Percentiles rank a stretch among this genome's conserved stretches.
These are phyloP conservation scores for Habropoda laboriosa DNA, from an alignment of 1,140 invertebrate genomes.

Conservation along the genomic window DNA sequence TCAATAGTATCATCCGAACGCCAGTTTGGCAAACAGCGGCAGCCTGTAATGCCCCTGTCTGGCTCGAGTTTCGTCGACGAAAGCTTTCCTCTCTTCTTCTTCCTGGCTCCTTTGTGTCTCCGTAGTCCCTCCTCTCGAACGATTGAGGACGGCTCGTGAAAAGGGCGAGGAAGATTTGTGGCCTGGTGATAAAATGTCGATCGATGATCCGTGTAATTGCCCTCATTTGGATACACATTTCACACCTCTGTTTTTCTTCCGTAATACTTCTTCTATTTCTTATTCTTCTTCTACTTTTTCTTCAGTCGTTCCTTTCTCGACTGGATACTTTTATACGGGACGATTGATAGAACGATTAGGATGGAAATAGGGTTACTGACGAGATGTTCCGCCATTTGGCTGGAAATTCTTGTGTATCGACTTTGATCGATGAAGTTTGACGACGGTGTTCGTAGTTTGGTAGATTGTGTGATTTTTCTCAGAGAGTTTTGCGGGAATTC, in stretches of 20 bases:
- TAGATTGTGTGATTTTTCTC: background rate
- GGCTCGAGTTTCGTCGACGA: conserved; percentile 32
- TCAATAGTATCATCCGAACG: background rate
- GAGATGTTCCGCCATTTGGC: background rate
- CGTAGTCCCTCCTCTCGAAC: too few relatives aligned
- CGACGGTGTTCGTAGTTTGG: too few relatives aligned
- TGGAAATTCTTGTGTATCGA: background rate
- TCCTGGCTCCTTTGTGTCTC: background rate
- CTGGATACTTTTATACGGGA: background rate
- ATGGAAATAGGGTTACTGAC: conserved; percentile 25
- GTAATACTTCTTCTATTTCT: background rate
- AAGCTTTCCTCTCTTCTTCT: conserved; percentile 18
- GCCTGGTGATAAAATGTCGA: conserved; percentile 44
- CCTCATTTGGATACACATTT: conserved; percentile 32
- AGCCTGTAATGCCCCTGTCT: conserved; percentile 11
- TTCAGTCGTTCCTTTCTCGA: background rate
- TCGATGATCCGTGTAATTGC: conserved; percentile 53
- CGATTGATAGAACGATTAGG: background rate
- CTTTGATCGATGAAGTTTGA: background rate
- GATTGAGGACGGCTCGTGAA: too few relatives aligned
- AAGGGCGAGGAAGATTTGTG: conserved; percentile 26
- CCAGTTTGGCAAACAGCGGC: conserved; percentile 29
- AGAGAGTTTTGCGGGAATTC: too few relatives aligned
- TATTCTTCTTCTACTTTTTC: background rate
- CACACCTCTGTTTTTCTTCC: background rate